A percentile compares a stretch with the other conserved stretches of the same genome.
Evolutionary conservation across 2,888 invertebrate genomes (phyloP).

Genomic region (Campoletis raptor): DNA sequence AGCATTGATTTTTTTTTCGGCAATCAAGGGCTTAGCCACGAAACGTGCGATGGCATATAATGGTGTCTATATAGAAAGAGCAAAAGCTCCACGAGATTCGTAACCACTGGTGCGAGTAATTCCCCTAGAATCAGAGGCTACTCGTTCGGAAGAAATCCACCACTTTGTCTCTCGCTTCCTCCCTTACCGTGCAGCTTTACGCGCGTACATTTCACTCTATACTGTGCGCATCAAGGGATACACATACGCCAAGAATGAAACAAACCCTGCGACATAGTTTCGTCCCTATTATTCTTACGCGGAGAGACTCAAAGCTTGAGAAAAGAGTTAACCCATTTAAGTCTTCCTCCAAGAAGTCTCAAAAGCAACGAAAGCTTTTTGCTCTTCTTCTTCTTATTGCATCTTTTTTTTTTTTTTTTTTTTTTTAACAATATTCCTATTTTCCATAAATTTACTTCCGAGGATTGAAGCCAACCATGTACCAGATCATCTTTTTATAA

Average conservation of each 20-base stretch:
- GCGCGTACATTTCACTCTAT: neutral
- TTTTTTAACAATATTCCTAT: neutral
- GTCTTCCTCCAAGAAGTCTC: neutral
- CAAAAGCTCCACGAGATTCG: slow-evolving; percentile 67
- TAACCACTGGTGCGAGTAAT: slow-evolving; percentile 76
- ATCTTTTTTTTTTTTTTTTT: neutral
- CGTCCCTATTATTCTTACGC: neutral
- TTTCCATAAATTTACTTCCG: neutral
- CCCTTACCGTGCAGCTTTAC: slow-evolving; percentile 11
- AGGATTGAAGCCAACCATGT: neutral
- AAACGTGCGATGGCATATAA: slow-evolving; percentile 50
- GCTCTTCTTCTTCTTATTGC: neutral
- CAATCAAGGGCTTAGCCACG: slow-evolving; percentile 72
- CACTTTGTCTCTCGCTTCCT: slow-evolving; percentile 29
- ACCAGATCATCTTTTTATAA: neutral
- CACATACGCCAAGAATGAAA: neutral
- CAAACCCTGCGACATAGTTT: neutral
- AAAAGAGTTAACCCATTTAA: neutral
- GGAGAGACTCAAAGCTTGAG: neutral
- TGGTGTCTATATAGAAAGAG: slow-evolving; percentile 37
- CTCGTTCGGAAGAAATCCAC: slow-evolving; percentile 76
- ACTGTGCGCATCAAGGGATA: neutral
- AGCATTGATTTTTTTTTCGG: slow-evolving; percentile 71
- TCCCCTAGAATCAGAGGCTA: slow-evolving; percentile 74
- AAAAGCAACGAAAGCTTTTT: neutral